Percentiles rank a stretch among this genome's conserved stretches.
These are phyloP conservation scores for Emmelina monodactyla DNA, from an alignment of 2,888 invertebrate genomes.

Conservation along the genomic window DNA sequence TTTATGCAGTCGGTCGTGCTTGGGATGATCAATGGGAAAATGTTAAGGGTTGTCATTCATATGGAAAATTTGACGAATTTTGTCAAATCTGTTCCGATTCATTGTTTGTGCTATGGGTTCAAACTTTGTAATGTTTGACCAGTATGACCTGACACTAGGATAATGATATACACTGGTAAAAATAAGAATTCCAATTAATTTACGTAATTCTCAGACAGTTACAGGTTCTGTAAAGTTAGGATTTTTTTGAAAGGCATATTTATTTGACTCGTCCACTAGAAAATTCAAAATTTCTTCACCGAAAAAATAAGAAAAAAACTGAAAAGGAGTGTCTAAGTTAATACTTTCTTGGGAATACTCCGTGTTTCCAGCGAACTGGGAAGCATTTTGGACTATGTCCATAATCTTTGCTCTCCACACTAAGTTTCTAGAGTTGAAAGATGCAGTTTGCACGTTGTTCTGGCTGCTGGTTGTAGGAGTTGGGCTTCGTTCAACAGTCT, in stretches of 20 bases:
- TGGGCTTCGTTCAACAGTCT: conserved; percentile 22
- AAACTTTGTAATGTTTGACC: conserved; percentile 15
- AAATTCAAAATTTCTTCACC: conserved; percentile 21
- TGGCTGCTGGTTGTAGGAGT: conserved; percentile 20
- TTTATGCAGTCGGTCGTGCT: conserved; percentile 22
- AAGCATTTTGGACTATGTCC: conserved; percentile 21
- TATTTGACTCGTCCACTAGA: conserved; percentile 20
- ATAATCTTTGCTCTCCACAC: conserved; percentile 26
- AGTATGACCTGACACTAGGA: conserved; percentile 21
- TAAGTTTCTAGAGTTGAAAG: conserved; percentile 22
- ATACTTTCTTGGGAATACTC: conserved; percentile 23
- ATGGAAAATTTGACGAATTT: conserved; percentile 19
- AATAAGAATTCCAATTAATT: conserved; percentile 22
- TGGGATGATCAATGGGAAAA: conserved; percentile 17
- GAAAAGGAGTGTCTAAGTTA: conserved; percentile 22
- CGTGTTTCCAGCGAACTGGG: conserved; percentile 21
- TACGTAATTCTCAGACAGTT: conserved; percentile 21
- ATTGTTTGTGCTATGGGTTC: conserved; percentile 16
- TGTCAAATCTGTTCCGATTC: conserved; percentile 21
- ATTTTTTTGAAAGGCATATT: conserved; percentile 20
- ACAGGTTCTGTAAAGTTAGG: conserved; percentile 22
- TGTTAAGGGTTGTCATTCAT: conserved; percentile 20
- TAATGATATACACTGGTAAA: conserved; percentile 17
- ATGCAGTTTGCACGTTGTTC: conserved; percentile 24
- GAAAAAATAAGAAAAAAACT: conserved; percentile 24